Evolutionary conservation across 2,888 invertebrate genomes (phyloP), one percentile per base, ranked within the genome.

Genomic region (Muschampia plurimacula): DNA sequence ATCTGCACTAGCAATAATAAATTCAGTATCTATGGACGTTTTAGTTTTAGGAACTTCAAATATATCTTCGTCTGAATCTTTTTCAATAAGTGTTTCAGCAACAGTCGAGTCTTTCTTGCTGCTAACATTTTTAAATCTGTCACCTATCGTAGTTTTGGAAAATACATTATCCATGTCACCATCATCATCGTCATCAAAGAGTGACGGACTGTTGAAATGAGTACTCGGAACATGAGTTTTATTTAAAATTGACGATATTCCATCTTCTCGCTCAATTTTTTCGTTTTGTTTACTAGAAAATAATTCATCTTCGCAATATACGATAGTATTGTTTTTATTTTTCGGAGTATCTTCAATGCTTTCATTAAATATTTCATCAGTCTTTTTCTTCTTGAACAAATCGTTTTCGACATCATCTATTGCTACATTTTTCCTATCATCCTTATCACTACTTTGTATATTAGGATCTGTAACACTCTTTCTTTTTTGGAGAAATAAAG

Each of bases 151-250:
- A 62, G 13, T 69, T 72, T 59, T 70, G 6, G 75, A 78, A 62
- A 74, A 69, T 74, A 86, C 86, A 6, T 86, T 72, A 65, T 82
- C 81, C 64, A 84, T 81, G 72, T 83, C 82, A 77, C 85, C 62
- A 52, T 81, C 85, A 60, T 89, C 41, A 52, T 81, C 85, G 59
- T 89, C 41, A 77, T 84, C 88, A 80, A 91, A 90, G 44, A 92
- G 74, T 10, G 83, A 83, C 52, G 83, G 81, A 77, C 79, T 77
- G 64, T 68, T 64, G 13, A 75, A 39, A 41, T 74, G 71, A 46
- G 44, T 41, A 52, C 74, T 75, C 28, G 52, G 44, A 46, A 46
- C 32, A 32, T 44, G 57, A 44, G 9, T 44, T 28, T 39, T 55
- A 32, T 12, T 15, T 69, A 57, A 63, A 64, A 46, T 6, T 49